A percentile compares a stretch with the other conserved stretches of the same genome.
Evolutionary conservation across 2,797 vertebrate species (phyloP).

Genomic region (Eptatretus atami): DNA sequence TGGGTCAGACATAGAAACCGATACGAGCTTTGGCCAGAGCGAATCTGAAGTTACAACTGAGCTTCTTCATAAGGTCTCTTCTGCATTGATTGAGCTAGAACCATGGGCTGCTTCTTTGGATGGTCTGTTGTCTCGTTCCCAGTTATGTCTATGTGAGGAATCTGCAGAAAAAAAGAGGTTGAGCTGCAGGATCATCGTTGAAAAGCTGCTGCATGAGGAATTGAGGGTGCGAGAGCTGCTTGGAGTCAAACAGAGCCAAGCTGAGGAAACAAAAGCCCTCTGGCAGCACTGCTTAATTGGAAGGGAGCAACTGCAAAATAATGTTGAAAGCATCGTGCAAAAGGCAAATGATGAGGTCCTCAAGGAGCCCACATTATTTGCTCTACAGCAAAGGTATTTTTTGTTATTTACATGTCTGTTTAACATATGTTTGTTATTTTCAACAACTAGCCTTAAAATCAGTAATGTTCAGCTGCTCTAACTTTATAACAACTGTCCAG

Average conservation of each 20-base stretch:
- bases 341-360: constrained; percentile 21
- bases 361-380: constrained; percentile 31
- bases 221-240: constrained; percentile 34
- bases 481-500: too few relatives aligned
- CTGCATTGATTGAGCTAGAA: constrained; percentile 28
- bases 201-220: constrained; percentile 22
- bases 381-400: constrained; percentile 50
- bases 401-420: too few relatives aligned
- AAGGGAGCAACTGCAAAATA: constrained; percentile 38
- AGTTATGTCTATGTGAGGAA: constrained; percentile 27
- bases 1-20: constrained; percentile 28
- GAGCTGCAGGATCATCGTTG: constrained; percentile 29
- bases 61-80: constrained; percentile 21
- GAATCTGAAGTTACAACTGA: constrained; percentile 31
- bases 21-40: constrained; percentile 31
- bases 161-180: constrained; percentile 19
- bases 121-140: constrained; percentile 39
- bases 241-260: constrained; percentile 43
- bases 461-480: too few relatives aligned
- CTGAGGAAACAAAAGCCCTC: constrained; percentile 33
- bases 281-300: constrained; percentile 33
- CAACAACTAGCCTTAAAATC: too few relatives aligned
- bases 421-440: too few relatives aligned
- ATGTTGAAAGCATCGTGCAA: constrained; percentile 36
- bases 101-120: constrained; percentile 35